phyloP scores from a whole-genome alignment of 2,113 vertebrate genomes.

The Arothron firmamentum region DNA sequence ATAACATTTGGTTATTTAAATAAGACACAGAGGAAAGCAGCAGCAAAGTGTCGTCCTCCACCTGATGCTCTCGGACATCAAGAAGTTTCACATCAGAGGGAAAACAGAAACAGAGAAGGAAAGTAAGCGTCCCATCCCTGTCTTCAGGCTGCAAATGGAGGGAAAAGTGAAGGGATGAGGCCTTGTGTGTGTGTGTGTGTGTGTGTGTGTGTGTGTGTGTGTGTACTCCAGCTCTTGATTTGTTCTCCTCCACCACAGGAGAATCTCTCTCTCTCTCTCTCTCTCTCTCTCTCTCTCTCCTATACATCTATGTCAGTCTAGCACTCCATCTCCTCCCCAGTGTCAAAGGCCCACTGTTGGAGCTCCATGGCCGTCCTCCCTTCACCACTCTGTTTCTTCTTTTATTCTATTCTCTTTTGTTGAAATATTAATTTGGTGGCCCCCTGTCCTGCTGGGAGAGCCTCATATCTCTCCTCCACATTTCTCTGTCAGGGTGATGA shows the following conservation, averaged over 20 bases:
- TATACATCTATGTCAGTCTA: conserved; percentile 7
- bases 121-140: conserved; percentile 15
- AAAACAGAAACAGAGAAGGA: background rate
- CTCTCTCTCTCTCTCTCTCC: background rate
- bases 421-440: conserved; percentile 13
- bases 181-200: conserved; percentile 21
- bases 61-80: too few relatives aligned
- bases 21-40: too few relatives aligned
- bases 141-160: conserved; percentile 28
- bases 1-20: too few relatives aligned
- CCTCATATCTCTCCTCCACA: background rate
- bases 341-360: background rate
- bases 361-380: background rate
- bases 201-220: conserved; percentile 25
- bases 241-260: conserved; percentile 22
- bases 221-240: conserved; percentile 34
- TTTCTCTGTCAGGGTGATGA: conserved; percentile 8
- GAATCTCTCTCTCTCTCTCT: background rate
- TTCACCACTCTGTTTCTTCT: background rate
- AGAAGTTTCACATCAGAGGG: background rate
- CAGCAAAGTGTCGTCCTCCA: too few relatives aligned
- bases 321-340: background rate
- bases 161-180: conserved; percentile 17
- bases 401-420: conserved; percentile 4
- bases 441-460: conserved; percentile 19